These are phyloP conservation scores for Botia almorhae DNA, from an alignment of 2,797 vertebrate species.

Conservation along the genomic window DNA sequence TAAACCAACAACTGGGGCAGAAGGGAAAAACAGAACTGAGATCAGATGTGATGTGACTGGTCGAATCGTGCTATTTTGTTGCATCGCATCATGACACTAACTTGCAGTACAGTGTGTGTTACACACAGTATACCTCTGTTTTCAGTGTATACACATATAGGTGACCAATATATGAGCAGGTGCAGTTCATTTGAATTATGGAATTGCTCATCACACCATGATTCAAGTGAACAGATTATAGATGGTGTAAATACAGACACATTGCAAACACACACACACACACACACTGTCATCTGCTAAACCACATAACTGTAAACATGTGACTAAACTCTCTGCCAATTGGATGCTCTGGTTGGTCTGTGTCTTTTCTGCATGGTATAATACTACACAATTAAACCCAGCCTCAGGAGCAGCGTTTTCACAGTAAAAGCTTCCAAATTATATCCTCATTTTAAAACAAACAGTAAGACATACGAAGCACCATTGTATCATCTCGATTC, in stretches of 20 bases:
- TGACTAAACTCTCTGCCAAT: slow-evolving; percentile 1
- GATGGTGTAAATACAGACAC: slow-evolving; percentile 25
- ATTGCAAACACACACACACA: slow-evolving; percentile 31
- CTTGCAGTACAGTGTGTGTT: slow-evolving; percentile 1
- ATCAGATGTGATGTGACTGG: slow-evolving; percentile 50
- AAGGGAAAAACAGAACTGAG: slow-evolving; percentile 35
- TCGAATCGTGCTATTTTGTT: background rate
- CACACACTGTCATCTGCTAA: slow-evolving; percentile 13
- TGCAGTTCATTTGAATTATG: slow-evolving; percentile 39
- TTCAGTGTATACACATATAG: background rate
- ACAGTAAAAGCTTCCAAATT: no score
- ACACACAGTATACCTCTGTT: slow-evolving; percentile 5
- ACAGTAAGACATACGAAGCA: background rate
- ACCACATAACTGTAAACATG: slow-evolving; percentile 1
- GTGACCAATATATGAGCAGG: slow-evolving; percentile 20
- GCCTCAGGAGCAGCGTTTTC: background rate
- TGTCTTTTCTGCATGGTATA: background rate
- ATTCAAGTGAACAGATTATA: slow-evolving; percentile 43
- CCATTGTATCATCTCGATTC: no score
- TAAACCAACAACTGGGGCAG: background rate
- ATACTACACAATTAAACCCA: background rate
- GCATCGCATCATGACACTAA: no score
- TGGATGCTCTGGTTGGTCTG: background rate
- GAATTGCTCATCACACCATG: slow-evolving; percentile 10
- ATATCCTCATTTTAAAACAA: background rate